Evolutionary conservation across 2,113 vertebrate genomes (phyloP).

Genomic region (Calcarius ornatus): DNA sequence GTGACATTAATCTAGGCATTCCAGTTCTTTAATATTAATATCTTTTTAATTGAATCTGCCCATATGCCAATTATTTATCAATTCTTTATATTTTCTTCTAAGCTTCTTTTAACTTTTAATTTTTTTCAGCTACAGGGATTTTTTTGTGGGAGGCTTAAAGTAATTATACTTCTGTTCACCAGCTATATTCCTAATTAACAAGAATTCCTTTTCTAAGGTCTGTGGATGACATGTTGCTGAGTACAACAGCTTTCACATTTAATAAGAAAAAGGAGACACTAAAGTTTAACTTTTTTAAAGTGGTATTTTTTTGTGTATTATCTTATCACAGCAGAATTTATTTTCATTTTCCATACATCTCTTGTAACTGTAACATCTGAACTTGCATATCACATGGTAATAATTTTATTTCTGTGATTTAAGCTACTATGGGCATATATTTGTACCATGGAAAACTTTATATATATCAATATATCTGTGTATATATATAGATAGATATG

Average conservation of each 20-base stretch:
- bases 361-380: neutral
- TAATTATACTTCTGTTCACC: neutral
- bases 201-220: neutral
- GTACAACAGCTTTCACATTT: neutral
- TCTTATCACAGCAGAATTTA: neutral
- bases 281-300: neutral
- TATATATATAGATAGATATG: no score
- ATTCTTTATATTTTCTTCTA: neutral
- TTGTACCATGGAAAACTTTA: neutral
- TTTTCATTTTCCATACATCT: neutral
- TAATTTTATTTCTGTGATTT: neutral
- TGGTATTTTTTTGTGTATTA: neutral
- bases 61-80: slow-evolving; percentile 15
- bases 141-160: slow-evolving; percentile 10
- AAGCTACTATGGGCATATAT: neutral
- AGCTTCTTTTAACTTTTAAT: neutral
- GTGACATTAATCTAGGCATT: neutral
- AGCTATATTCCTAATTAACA: neutral
- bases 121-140: neutral
- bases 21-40: neutral
- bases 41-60: neutral
- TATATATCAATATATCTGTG: no score
- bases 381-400: neutral
- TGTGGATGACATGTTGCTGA: neutral
- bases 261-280: neutral